Percentiles rank a stretch among this genome's conserved stretches.
Evolutionary conservation across 2,113 vertebrate species (phyloP).

Genomic region (Alligator mississippiensis): DNA sequence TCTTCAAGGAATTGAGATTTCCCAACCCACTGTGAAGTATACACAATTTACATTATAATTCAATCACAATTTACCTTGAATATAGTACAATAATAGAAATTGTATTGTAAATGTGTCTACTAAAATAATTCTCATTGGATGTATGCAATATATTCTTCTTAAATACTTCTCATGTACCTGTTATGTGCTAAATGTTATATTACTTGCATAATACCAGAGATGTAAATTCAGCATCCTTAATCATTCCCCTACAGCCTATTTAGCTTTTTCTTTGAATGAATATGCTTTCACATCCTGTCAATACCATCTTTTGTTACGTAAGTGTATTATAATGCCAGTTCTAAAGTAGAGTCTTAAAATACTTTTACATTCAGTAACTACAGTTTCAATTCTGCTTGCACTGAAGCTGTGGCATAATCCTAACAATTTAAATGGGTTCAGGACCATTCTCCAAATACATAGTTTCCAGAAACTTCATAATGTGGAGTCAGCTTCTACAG

Average conservation of each 20-base stretch:
- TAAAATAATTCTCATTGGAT: conserved; percentile 4
- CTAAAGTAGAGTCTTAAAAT: neutral
- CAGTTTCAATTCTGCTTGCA: neutral
- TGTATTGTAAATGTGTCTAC: neutral
- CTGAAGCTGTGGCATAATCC: neutral
- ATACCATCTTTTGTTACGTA: conserved; percentile 6
- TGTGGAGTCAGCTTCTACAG: conserved; percentile 9
- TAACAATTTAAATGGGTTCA: neutral
- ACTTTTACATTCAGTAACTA: neutral
- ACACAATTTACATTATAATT: neutral
- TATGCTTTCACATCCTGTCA: neutral
- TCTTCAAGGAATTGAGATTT: neutral
- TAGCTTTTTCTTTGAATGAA: conserved; percentile 47
- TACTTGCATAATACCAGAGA: conserved; percentile 51
- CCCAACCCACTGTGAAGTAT: neutral
- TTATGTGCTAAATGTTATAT: conserved; percentile 12
- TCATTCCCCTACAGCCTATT: conserved; percentile 30
- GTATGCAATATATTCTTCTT: conserved; percentile 45
- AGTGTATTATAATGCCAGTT: neutral
- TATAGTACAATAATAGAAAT: conserved; percentile 23
- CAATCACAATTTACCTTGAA: neutral
- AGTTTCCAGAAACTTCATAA: neutral
- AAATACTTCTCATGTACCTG: neutral
- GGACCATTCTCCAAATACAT: neutral
- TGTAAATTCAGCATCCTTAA: conserved; percentile 52